These are phyloP conservation scores for Pteronotus mesoamericanus DNA, from an alignment of 2,797 vertebrate species.

Conservation along the genomic window DNA sequence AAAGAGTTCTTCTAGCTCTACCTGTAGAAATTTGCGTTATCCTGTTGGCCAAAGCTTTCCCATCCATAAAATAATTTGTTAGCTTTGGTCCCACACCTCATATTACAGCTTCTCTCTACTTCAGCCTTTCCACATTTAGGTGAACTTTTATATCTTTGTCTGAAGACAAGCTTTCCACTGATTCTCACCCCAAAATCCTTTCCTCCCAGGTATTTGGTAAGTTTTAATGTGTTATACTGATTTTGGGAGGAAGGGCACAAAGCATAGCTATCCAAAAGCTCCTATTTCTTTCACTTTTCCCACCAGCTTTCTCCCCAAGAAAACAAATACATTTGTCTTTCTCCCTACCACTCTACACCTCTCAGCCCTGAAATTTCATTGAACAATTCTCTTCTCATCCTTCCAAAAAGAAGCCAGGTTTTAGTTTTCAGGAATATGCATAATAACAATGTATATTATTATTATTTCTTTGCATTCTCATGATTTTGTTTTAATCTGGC, in stretches of 20 bases:
- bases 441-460: not conserved
- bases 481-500: slow-evolving; percentile 34
- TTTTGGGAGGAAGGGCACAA: not conserved
- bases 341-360: accelerated
- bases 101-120: not conserved
- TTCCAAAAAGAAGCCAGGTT: not conserved
- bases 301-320: not conserved
- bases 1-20: not conserved
- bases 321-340: not conserved
- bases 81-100: not conserved
- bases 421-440: not conserved
- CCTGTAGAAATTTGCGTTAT: not conserved
- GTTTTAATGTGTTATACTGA: not conserved
- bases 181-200: not conserved
- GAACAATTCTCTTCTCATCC: not conserved
- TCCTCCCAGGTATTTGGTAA: not conserved
- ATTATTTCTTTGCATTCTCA: not conserved
- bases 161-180: not conserved
- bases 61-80: not conserved
- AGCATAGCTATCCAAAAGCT: not conserved
- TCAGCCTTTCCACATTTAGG: not conserved
- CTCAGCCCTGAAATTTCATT: not conserved
- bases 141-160: not conserved
- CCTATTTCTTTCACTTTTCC: not conserved
- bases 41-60: not conserved